A percentile compares a stretch with the other conserved stretches of the same genome.
These are phyloP conservation scores for Rhinella marina DNA, from an alignment of 2,797 vertebrate genomes.

Conservation along the genomic window DNA sequence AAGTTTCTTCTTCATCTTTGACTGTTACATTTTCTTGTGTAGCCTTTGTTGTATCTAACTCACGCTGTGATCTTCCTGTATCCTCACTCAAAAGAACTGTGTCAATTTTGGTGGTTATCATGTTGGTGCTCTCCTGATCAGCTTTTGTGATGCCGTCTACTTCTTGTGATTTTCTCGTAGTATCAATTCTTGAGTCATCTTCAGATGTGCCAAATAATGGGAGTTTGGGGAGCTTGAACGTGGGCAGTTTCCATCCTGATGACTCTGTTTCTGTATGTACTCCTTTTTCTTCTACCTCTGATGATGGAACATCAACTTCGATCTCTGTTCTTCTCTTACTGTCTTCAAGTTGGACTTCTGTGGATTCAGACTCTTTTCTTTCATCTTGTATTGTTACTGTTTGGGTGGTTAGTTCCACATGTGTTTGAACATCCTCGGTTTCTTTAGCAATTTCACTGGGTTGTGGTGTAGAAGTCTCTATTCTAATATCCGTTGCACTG, in stretches of 20 bases:
- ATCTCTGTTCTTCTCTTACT: neutral
- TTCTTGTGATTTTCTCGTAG: neutral
- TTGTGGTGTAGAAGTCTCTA: neutral
- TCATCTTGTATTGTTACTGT: neutral
- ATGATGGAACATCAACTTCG: neutral
- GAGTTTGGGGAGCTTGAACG: neutral
- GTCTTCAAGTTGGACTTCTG: neutral
- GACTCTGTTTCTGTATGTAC: neutral
- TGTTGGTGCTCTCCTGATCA: neutral
- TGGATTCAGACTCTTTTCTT: neutral
- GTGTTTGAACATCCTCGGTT: neutral
- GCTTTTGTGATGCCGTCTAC: neutral
- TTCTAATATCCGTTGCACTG: neutral
- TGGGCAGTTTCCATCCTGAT: neutral
- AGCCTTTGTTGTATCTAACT: neutral
- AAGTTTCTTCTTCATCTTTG: neutral
- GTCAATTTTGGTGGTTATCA: neutral
- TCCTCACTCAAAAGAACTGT: too few species aligned
- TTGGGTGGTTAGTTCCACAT: neutral
- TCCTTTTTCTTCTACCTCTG: neutral
- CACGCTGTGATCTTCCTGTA: neutral
- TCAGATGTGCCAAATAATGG: slow-evolving; percentile 24
- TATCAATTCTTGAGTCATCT: neutral
- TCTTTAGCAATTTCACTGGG: neutral
- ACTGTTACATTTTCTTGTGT: neutral